Base-by-base conservation (phyloP, 2,888 invertebrate species). In the Oligia fasciuncula region DNA sequence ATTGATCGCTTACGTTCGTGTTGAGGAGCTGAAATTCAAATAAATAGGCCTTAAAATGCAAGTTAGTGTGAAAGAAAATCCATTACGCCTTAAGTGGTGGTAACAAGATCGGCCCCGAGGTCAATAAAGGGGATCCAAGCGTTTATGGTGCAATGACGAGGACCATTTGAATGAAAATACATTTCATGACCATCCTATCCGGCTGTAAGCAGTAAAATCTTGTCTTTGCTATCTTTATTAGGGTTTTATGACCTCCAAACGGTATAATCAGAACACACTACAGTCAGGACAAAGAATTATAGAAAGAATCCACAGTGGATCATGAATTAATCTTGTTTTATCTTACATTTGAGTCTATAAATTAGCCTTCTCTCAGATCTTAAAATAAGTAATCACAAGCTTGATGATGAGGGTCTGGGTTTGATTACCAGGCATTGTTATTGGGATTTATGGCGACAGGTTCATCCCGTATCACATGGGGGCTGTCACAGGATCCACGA, bases 1-100 rank as follows among this genome's bases (percentile, higher is more conserved):
- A 94, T 92, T 93, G 91, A 94, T 92, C 90, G 92, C 91, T 83
- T 91, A 72, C 77, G 80, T 80, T 82, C 78, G 68, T 76, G 70
- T 81, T 79, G 71, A 82, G 71, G 63, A 80, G 76, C 49, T 78
- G 74, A 40, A 57, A 79, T 85, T 76, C 60, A 75, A 86, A 87
- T 81, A 84, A 82, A 81, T 80, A 85, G 75, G 79, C 76, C 43
- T 88, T 60, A 60, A 60, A 79, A 79, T 78, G 70, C 83, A 85
- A 80, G 62, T 80, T 43, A 23, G 76, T 77, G 68, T 77, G 69
- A 84, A 87, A 84, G 69, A 79, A 89, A 79, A 87, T 82, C 80
- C 76, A 89, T 87, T 87, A 76, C 40, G 74, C 43, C 57, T 74
- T 83, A 80, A 85, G 74, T 80, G 77, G 77, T 79, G 60, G 72